Evolutionary conservation across 2,797 vertebrate species (phyloP), one percentile per base, ranked within the genome.

Genomic region (Artibeus jamaicensis): DNA sequence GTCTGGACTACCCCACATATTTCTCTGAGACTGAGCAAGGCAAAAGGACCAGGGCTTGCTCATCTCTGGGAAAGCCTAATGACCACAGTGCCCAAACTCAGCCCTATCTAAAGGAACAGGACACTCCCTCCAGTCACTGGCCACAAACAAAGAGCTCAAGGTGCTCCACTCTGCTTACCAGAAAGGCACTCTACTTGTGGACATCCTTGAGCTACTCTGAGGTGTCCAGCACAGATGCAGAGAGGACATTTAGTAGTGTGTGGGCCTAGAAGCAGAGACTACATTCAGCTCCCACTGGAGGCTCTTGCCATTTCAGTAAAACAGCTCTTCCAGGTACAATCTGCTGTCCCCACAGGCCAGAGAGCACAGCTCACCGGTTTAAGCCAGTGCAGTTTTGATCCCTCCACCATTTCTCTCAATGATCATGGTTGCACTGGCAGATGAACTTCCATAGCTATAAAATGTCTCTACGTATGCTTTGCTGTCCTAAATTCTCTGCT

Each of bases 21-120:
- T 90, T 82, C 71, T 50, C 78, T 81, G 94, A 78, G 0, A n/a
- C 37, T 15, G 84, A 73, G 71, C 85, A 5, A 92, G 5, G 78
- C 89, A 37, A 86, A 97, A 73, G n/a, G 68, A 89, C 44, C 3
- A 24, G 59, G 9, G 22, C 74, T 79, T 50, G 78, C 67, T 77
- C 76, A 34, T 18, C 94, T 95, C 65, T 15, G 57, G 88, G 87
- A 95, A 95, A 94, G 2, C 9, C 90, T 62, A 0, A 0, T 7
- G 70, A 48, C 59, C 65, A 55, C 85, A 46, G 55, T 32, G 44
- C n/a, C 48, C 19, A n/a, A 37, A 19, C 3, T 42, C 62, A n/a
- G 14, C 39, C 42, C 42, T 68, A 37, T 73, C 46, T 48, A 65
- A 44, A 57, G 11, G 62, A 62, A 9, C 0, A 0, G 77, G 10